A percentile compares a stretch with the other conserved stretches of the same genome.
Evolutionary conservation across 2,888 invertebrate genomes (phyloP).

Genomic region (Nemurella pictetii): DNA sequence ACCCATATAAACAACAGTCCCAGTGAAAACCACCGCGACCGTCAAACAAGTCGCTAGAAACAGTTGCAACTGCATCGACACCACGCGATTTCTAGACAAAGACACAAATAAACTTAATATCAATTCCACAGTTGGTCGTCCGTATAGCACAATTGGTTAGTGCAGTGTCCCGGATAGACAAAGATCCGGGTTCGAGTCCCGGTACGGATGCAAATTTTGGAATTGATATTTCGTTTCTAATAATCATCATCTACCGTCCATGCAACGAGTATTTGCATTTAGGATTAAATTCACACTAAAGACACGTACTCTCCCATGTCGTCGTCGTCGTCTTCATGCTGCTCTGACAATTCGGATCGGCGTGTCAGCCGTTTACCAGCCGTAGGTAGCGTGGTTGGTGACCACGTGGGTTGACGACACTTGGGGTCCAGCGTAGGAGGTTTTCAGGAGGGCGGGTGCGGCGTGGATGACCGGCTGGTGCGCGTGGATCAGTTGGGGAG

Average conservation of each 20-base stretch:
- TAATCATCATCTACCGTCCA: too few species aligned
- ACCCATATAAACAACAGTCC: background rate
- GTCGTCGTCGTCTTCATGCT: background rate
- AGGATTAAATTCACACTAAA: too few species aligned
- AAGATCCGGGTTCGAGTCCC: too few species aligned
- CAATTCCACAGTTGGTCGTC: too few species aligned
- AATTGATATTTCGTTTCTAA: too few species aligned
- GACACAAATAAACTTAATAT: too few species aligned
- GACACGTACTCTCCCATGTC: background rate
- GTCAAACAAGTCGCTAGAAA: background rate
- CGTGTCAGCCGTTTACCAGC: background rate
- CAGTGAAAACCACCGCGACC: background rate
- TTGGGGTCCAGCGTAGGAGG: background rate
- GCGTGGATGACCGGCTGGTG: background rate
- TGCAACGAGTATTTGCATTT: too few species aligned
- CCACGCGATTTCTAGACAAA: background rate
- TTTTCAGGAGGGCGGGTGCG: background rate
- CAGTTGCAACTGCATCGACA: background rate
- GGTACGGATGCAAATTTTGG: too few species aligned
- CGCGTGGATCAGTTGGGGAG: background rate
- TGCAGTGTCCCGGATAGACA: too few species aligned
- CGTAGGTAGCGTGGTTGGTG: constrained; percentile 18
- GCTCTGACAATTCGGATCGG: background rate
- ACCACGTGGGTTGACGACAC: background rate
- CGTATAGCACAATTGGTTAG: too few species aligned